phyloP scores from a whole-genome alignment of 2,113 vertebrate genomes.

The Donacobius atricapilla region DNA sequence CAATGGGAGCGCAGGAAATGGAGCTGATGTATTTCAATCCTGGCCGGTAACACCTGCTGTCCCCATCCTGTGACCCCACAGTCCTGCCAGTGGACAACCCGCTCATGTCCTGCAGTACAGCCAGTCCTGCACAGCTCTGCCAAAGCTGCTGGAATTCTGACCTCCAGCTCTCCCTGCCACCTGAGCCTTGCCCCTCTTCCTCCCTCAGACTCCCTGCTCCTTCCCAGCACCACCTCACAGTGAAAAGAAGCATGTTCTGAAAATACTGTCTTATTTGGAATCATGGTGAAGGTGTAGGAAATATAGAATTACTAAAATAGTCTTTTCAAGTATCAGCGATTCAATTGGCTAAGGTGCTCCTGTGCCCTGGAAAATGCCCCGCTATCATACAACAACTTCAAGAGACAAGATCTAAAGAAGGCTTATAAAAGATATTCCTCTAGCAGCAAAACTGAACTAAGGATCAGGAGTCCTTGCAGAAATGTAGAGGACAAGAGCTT shows the following conservation, averaged over 20 bases:
- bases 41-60: background rate
- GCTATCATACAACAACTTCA: background rate
- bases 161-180: background rate
- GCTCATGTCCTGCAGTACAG: background rate
- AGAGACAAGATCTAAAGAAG: background rate
- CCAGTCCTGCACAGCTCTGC: background rate
- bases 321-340: background rate
- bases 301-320: background rate
- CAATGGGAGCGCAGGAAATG: background rate
- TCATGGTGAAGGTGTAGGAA: background rate
- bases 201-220: background rate
- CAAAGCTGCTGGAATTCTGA: background rate
- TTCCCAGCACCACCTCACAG: background rate
- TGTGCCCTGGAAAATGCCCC: background rate
- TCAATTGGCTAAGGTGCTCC: background rate
- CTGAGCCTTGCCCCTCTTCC: background rate
- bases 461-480: background rate
- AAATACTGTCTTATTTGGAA: background rate
- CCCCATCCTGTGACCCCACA: background rate
- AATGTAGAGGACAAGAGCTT: conserved; percentile 5
- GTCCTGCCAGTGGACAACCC: background rate
- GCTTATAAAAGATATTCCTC: background rate
- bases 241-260: background rate
- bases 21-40: background rate
- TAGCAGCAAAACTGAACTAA: background rate